Evolutionary conservation across 2,888 invertebrate genomes (phyloP).

Genomic region (Deilephila elpenor): DNA sequence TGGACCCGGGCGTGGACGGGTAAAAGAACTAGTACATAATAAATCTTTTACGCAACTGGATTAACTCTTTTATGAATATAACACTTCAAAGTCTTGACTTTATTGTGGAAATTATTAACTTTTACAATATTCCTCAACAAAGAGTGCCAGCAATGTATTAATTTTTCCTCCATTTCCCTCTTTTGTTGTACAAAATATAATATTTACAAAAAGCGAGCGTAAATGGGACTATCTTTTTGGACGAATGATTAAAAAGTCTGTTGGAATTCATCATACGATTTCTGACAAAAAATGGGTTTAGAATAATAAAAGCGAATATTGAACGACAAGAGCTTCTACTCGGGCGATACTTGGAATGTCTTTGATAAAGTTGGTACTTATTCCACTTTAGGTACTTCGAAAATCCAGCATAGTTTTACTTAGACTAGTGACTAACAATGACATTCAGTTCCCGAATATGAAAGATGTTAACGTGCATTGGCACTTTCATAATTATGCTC

Average conservation of each 20-base stretch:
- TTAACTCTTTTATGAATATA: too few relatives aligned
- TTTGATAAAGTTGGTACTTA: conserved; percentile 34
- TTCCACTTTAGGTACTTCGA: conserved; percentile 47
- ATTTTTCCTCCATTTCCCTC: neutral
- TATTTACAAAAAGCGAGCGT: neutral
- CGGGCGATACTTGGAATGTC: conserved; percentile 13
- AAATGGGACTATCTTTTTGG: neutral
- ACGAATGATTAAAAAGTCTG: neutral
- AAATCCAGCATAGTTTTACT: conserved; percentile 45
- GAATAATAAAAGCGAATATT: neutral
- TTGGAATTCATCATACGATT: neutral
- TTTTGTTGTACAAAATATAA: neutral
- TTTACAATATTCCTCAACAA: neutral
- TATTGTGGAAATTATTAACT: neutral
- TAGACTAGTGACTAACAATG: conserved; percentile 35
- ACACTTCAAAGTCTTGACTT: neutral
- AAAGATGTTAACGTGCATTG: conserved; percentile 13
- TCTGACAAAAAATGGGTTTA: neutral
- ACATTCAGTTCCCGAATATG: conserved; percentile 17
- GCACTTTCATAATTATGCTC: conserved; percentile 2
- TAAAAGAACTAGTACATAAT: too few relatives aligned
- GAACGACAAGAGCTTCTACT: conserved; percentile 4
- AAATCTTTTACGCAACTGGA: too few relatives aligned
- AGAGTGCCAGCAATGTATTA: neutral
- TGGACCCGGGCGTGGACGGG: too few relatives aligned